Evolutionary conservation across 2,797 vertebrate species (phyloP), one percentile per base, ranked within the genome.

Genomic region (Lacerta viridis): DNA sequence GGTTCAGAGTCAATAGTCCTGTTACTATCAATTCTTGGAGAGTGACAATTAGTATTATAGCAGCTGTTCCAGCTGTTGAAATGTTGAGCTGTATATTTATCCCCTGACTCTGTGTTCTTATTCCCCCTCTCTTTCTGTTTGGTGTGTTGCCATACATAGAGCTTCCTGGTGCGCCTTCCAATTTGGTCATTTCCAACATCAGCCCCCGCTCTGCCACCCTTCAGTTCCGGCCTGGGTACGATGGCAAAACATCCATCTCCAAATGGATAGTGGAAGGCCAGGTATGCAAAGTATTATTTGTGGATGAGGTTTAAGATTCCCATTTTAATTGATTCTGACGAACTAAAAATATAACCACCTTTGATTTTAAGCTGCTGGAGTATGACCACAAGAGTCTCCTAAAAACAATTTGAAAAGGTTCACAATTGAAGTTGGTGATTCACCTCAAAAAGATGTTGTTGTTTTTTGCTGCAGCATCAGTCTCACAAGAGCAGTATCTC

Each of bases 101-200:
- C 5, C 75, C 9, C 10, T 11, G 13, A 3, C 50, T 3, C 0
- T 0, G 41, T 33, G 0, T 27, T 5, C 0, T 84, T 86, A 66
- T 39, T 41, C 9, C 25, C 27, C 46, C 4, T 82, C 80, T 50
- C 39, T 29, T 33, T n/a, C 25, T 29, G 5, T 25, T 10, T 85
- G 72, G 0, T 15, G 1, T 4, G 90, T 55, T n/a, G 50, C 0
- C 55, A 85, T 83, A 25, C 92, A 8, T 92, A 99, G 99, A 99
- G 88, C 98, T 99, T 92, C 99, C 99, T 18, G 98, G 98, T 4
- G 97, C 98, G 46, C 99, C 99, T 0, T 98, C 98, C 88, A 98
- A 99, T 93, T 96, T 99, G 85, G 98, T 99, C 92, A 99, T 99
- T 92, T 98, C 98, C 93, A 99, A 99, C 96, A 99, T 99, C 94